Base-by-base conservation (phyloP, 2,888 invertebrate species). In the Darwinula stevensoni region DNA sequence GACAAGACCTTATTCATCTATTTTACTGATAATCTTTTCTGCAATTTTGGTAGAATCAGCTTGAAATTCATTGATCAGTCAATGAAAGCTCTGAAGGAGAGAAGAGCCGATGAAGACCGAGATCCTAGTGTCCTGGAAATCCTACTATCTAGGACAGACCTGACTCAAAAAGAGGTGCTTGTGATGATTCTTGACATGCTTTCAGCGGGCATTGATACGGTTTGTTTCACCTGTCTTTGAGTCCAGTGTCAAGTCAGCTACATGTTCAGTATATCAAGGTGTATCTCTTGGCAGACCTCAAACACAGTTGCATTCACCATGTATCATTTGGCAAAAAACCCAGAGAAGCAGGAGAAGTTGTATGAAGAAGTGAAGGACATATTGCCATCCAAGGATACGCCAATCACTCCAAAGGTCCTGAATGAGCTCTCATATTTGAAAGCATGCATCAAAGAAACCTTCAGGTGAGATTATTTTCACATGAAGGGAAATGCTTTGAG, bases 151-250 rank as follows among this genome's bases (percentile, higher is more conserved):
- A 22, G n/a, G 30, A 65, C 64, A 28, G 74, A 78, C 47, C 64
- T 70, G 4, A 63, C 74, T 44, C 68, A 72, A 2, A 74, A 74
- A 42, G 67, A 73, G 31, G 78, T 76, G 1, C 70, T 67, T 15
- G 63, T 75, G 37, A 65, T 78, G 54, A 76, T 78, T 0, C 52
- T 78, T 11, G 78, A 80, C 53, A 59, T 80, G 38, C 74, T 80
- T 40, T 55, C 78, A 27, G 78, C 78, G 37, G 78, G 78, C 36
- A 76, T 80, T 40, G 78, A 78, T 47, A 78, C 78, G 44, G 78
- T 22, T 6, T 9, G n/a, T 13, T 27, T n/a, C n/a, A n/a, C n/a
- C n/a, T n/a, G n/a, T n/a, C n/a, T n/a, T n/a, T n/a, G n/a, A n/a
- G n/a, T n/a, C n/a, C n/a, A 29, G 9, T 6, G 22, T n/a, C n/a